Evolutionary conservation across 2,888 invertebrate species (phyloP).

Genomic region (Machimus rusticus): DNA sequence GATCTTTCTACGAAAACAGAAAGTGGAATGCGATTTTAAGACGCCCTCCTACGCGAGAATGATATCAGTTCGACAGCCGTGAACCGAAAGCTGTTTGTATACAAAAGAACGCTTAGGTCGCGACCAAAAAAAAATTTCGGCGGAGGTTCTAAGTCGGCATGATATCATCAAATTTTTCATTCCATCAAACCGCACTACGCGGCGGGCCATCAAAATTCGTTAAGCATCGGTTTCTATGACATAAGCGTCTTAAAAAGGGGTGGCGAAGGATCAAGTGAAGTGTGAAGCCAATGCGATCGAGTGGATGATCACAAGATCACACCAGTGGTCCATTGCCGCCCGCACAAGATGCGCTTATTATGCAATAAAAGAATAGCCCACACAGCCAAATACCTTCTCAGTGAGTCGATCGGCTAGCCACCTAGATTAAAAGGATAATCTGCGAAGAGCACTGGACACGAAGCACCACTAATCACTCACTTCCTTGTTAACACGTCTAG

Average conservation of each 20-base stretch:
- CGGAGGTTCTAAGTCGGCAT: neutral
- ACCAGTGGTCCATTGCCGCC: neutral
- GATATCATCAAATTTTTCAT: neutral
- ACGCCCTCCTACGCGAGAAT: neutral
- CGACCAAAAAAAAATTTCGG: neutral
- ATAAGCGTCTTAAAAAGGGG: neutral
- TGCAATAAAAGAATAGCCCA: neutral
- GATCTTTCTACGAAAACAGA: neutral
- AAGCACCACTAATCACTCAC: slow-evolving; percentile 14
- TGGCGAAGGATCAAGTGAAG: neutral
- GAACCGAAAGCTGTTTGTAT: neutral
- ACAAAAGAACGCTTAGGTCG: neutral
- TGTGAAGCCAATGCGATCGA: neutral
- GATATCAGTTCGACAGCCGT: neutral
- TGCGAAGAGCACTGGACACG: neutral
- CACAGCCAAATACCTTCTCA: neutral
- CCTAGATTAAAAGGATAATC: neutral
- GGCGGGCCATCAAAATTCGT: neutral
- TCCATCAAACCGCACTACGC: neutral
- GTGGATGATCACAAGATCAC: neutral
- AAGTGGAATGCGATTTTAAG: neutral
- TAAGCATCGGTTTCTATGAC: neutral
- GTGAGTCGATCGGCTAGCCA: neutral
- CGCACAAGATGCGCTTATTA: neutral
- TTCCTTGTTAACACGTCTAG: slow-evolving; percentile 23